A percentile compares a stretch with the other conserved stretches of the same genome.
Conservation (phyloP, 92 coral and sea anemone species). For the Micromussa lordhowensis region DNA sequence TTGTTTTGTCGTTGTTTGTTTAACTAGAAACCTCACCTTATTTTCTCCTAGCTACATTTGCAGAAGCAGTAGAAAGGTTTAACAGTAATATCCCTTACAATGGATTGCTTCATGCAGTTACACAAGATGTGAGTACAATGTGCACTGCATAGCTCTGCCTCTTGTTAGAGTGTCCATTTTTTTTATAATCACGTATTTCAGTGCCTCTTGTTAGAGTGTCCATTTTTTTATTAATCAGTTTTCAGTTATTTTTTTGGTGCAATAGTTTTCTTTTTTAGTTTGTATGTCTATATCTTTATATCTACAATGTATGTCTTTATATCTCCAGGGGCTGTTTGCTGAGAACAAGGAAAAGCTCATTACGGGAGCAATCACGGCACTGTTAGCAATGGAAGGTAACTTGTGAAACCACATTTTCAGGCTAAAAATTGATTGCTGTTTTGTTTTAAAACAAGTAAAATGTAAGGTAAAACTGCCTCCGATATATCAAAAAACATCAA, state of each 20-base stretch:
- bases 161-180: background rate
- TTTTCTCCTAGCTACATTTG: conserved; percentile 64
- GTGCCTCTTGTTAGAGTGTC: background rate
- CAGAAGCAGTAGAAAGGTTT: conserved; percentile 92
- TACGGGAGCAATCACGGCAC: conserved; percentile 88
- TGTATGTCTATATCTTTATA: too few relatives aligned
- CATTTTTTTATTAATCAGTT: background rate
- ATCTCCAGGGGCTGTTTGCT: conserved; percentile 86
- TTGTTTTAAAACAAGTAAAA: too few relatives aligned
- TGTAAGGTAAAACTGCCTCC: background rate
- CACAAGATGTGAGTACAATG: conserved; percentile 88
- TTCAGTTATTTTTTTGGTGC: too few relatives aligned
- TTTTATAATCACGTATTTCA: too few relatives aligned
- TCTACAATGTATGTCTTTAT: too few relatives aligned
- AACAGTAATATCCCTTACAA: conserved; percentile 94
- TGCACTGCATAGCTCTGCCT: background rate
- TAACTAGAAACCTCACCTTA: background rate
- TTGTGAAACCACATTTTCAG: background rate
- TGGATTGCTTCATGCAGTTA: conserved; percentile 95
- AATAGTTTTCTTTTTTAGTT: background rate
- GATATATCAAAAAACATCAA: background rate
- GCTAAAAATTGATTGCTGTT: background rate
- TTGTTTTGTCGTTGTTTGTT: background rate
- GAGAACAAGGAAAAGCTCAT: conserved; percentile 96
- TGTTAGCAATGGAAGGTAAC: conserved; percentile 93